Evolutionary conservation across 2,113 vertebrate species (phyloP).

Genomic region (Madoqua kirkii): DNA sequence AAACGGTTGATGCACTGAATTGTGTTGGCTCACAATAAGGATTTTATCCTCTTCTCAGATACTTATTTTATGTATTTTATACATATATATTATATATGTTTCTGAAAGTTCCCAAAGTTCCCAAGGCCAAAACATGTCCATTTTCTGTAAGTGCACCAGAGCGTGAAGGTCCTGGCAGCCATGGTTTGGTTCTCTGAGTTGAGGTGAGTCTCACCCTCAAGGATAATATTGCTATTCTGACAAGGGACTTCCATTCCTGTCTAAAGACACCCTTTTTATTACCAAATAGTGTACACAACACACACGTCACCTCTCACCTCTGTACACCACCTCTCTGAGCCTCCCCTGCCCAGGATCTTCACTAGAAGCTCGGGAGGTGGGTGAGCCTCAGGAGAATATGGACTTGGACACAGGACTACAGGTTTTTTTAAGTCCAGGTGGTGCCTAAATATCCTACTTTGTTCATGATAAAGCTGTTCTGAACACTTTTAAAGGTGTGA

Average conservation of each 20-base stretch:
- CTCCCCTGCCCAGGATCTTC: background rate
- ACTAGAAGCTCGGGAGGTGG: fast-evolving
- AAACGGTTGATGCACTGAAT: background rate
- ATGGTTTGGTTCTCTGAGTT: fast-evolving
- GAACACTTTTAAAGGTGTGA: background rate
- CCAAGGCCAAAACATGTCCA: background rate
- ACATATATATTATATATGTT: background rate
- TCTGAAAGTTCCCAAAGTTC: background rate
- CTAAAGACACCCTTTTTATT: background rate
- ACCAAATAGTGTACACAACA: background rate
- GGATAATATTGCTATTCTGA: background rate
- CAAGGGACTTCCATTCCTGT: background rate
- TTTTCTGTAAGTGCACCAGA: no score
- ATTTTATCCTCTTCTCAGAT: background rate
- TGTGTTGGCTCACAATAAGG: background rate
- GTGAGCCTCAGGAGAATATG: background rate
- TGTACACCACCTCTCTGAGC: background rate
- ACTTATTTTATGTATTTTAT: background rate
- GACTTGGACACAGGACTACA: fast-evolving
- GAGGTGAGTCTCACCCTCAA: background rate
- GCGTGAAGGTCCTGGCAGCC: background rate
- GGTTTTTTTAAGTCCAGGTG: background rate
- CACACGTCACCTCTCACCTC: background rate
- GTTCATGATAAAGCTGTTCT: background rate
- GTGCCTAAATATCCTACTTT: background rate